Base-by-base conservation (phyloP, 2,888 invertebrate species). In the Maniola hyperantus region DNA sequence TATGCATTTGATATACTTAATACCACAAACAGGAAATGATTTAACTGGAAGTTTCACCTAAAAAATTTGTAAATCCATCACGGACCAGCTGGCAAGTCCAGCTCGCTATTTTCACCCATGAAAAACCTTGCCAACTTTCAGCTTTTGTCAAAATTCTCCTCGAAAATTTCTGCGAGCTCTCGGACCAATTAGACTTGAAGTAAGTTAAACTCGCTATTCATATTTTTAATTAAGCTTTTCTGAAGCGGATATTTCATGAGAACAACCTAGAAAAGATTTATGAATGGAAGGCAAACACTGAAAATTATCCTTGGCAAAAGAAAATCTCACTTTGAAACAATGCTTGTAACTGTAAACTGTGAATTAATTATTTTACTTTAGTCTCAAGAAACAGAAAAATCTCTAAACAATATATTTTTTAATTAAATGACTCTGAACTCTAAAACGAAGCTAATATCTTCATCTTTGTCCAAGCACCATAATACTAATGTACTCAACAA, bases 321-420 rank as follows among this genome's bases (percentile, higher is more conserved):
- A 57, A 66, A 62, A 62, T 57, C 51, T 42, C 42, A 57, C 39
- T 57, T 62, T 62, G 18, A 55, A 60, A 57, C 57, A 66, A 66
- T 62, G 48, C 61, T 53, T 10, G 18, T 2, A 39, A 18, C 18
- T 55, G 10, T 33, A 11, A 8, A 54, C 54, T 8, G 48, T 26
- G 55, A 42, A 39, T 57, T 18, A 57, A 57, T 57, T 57, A 39
- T 39, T 39, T 6, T 20, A 13, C 57, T 57, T 18, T 6, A 57
- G 53, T 33, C 4, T 53, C 13, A 26, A 36, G 48, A 50, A 7
- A 4, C 10, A n/a, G 44, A 44, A 44, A 44, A 44, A 44, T 11
- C n/a, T 10, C n/a, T 44, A 44, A 0, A n/a, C 0, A 5, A 13
- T 36, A 36, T 36, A 10, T 33, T 33, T 33, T 36, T 36, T 36